Evolutionary conservation across 2,888 invertebrate species (phyloP), one percentile per base, ranked within the genome.

Genomic region (Tillus elongatus): DNA sequence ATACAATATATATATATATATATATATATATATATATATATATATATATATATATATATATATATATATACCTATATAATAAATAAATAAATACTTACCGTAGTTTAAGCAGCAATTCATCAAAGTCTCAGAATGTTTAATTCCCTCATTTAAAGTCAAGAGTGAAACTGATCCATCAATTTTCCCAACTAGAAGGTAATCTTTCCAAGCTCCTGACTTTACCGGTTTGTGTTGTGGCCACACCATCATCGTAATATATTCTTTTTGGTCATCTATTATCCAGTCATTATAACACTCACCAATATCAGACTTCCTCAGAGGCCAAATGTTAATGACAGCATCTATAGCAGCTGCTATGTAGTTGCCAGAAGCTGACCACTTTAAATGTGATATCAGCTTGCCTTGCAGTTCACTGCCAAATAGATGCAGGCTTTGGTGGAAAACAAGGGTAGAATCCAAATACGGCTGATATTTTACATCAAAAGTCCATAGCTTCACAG

Each of bases 291-390:
- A 53, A 24, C 53, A 54, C n/a, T 53, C 50, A 8, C 46, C 44
- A 3, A 50, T 49, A 16, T 55, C 49, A 30, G 52, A 48, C 44
- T 51, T 54, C 56, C 69, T 68, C 29, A 71, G 53, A 3, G 65
- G 64, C 74, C 75, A 77, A 37, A 77, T 68, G 51, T 77, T 76
- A 33, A 77, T 51, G 27, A 71, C 63, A 45, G 69, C 70, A 33
- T 72, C 73, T 61, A 74, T 66, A n/a, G 71, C 65, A 1, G 72
- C 75, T 10, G 74, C 73, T 8, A 77, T 51, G 45, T 69, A 69
- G 40, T 67, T 65, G 0, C 75, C 75, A 15, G 61, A 64, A 2
- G 70, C 58, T 32, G 71, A 73, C 74, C 74, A 75, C 39, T 65
- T 61, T 11, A 75, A 52, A 43, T 69, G 64, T 35, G 57, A 55